Evolutionary conservation across 2,888 invertebrate species (phyloP), one percentile per base, ranked within the genome.

Genomic region (Hydriomena furcata): DNA sequence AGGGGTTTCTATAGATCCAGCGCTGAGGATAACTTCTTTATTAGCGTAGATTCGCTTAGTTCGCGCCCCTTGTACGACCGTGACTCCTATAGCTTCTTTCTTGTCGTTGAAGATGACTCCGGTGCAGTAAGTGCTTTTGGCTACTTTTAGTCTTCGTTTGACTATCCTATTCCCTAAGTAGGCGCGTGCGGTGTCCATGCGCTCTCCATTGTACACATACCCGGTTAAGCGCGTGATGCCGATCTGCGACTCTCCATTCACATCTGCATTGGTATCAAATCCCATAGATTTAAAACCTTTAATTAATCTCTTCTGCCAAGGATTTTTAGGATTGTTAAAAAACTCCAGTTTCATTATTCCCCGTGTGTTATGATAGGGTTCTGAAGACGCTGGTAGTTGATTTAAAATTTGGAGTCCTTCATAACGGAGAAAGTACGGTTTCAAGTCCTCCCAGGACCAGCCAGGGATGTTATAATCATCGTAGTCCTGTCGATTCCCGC

Each of bases 11-110:
- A 84, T 52, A 0, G 83, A 48, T 0, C 86, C 86, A 0, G 85
- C 83, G 23, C 79, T 73, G 7, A 86, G 54, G 4, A 86, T 69
- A 0, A 86, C 79, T 54, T 84, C 85, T 8, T 60, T 67, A 2
- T 51, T 63, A 0, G 77, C 81, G 43, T 62, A 78, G 1, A 83
- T 11, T 0, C 0, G 44, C 1, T 27, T 28, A 1, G 5, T 51
- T 0, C 38, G 7, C 5, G 53, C 34, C 0, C 47, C 55, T 12
- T 63, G 63, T 1, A 62, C 35, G 0, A 70, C 73, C 0, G 60
- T 71, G n/a, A 86, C 63, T 0, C 86, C 86, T 0, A 51, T 52
- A 0, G 77, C 75, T 2, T 63, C 52, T 5, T 73, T 73, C 1
- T 58, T 42, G 0, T 61, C 58, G 23, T 76, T 71, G 1, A 86